These are phyloP conservation scores for Drosophila melanica DNA, from an alignment of 1,140 invertebrate species.

Conservation along the genomic window DNA sequence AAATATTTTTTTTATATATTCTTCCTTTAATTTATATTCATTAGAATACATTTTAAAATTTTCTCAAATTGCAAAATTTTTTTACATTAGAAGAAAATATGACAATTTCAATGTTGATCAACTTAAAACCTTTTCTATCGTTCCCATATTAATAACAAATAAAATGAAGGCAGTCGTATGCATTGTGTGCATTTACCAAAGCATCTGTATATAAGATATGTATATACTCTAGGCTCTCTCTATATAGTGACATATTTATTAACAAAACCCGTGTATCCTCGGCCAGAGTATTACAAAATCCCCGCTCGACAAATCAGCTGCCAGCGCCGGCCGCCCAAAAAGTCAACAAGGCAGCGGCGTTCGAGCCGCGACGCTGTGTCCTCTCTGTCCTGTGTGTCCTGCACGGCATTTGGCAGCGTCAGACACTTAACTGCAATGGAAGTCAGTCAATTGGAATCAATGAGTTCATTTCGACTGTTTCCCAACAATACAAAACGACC, in stretches of 20 bases:
- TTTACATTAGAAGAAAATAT: too few relatives aligned
- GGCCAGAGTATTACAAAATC: not conserved
- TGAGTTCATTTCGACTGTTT: slow-evolving; percentile 83
- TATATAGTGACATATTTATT: not conserved
- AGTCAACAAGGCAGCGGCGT: slow-evolving; percentile 72
- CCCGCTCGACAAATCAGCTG: slow-evolving; percentile 58
- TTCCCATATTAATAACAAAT: too few relatives aligned
- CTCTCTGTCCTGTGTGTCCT: slow-evolving; percentile 43
- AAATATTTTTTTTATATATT: too few relatives aligned
- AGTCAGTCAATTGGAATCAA: slow-evolving; percentile 84
- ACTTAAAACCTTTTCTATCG: too few relatives aligned
- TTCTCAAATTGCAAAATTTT: too few relatives aligned
- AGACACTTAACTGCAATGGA: slow-evolving; percentile 82
- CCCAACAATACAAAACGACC: slow-evolving; percentile 75
- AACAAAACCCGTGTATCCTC: not conserved
- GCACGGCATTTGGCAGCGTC: slow-evolving; percentile 51
- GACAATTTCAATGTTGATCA: too few relatives aligned
- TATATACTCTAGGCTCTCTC: too few relatives aligned
- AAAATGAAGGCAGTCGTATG: too few relatives aligned
- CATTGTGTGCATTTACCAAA: too few relatives aligned
- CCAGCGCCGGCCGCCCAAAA: slow-evolving; percentile 18
- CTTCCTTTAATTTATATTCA: too few relatives aligned
- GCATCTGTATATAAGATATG: too few relatives aligned
- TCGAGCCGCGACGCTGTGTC: slow-evolving; percentile 23
- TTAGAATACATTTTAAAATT: too few relatives aligned